Base-by-base conservation (phyloP, 23 tunicate species). In the Diplosoma virens region DNA sequence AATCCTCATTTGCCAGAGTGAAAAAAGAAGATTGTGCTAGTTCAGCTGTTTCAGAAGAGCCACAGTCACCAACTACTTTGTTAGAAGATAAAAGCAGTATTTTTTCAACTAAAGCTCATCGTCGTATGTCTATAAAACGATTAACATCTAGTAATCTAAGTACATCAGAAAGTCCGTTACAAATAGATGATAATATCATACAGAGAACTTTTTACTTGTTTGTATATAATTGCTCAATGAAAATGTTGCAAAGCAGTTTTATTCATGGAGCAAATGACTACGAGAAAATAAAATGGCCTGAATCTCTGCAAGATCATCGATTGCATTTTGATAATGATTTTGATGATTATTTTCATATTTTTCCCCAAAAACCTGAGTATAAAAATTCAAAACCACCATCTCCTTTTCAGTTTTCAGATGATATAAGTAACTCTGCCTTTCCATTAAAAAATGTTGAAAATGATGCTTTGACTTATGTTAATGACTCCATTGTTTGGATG, bases 221-320 rank as follows among this genome's bases (percentile, higher is more conserved):
- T 78, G 77, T 89, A 1, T 89, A 89, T 31, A 71, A 89, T 26
- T 89, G 96, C 75, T 76, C 88, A n/a, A 89, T 86, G 76, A 14
- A 75, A 20, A 54, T 68, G 60, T 25, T 89, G 28, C 83, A 77
- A 0, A 86, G 79, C 50, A 59, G 64, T 4, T 64, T 65, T 1
- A 23, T 82, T 37, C 80, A 82, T 26, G 58, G 79, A 6, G 86
- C 74, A 0, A 35, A 59, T 7, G 29, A n/a, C 14, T 30, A 48
- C n/a, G 11, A 30, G 0, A 27, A 32, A n/a, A 58, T 72, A 5
- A 71, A 71, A 29, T 81, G 86, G 86, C 75, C 79, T n/a, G 86
- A 87, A 36, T 59, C 78, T 0, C 82, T 84, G 33, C 84, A 89
- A 69, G 96, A 89, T 59, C 84, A 82, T 69, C 79, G 96, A 58